Conservation (phyloP, 2,797 vertebrate species). For the Sebastes jordani region DNA sequence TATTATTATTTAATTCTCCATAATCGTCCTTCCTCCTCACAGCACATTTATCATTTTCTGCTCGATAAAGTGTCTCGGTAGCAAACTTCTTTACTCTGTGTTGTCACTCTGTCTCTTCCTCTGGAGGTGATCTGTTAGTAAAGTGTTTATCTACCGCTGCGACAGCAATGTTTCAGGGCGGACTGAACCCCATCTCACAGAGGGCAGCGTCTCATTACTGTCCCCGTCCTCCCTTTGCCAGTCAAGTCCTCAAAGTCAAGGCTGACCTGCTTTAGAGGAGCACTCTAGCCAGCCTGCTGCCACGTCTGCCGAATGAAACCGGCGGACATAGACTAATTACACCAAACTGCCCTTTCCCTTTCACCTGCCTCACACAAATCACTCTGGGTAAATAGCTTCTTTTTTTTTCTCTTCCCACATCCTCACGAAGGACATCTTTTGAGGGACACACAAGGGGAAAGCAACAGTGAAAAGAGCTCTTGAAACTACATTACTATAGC, state of each 20-base stretch:
- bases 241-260: conserved; percentile 55
- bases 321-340: conserved; percentile 63
- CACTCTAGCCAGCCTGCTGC: conserved; percentile 19
- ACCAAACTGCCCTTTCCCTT: conserved; percentile 51
- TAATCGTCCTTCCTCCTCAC: not conserved
- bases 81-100: not conserved
- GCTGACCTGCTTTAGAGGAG: conserved; percentile 47
- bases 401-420: not conserved
- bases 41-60: not conserved
- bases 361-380: conserved; percentile 56
- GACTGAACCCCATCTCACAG: conserved; percentile 41
- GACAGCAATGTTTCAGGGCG: conserved; percentile 1
- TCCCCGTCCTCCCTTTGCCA: not conserved
- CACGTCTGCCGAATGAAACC: conserved; percentile 27
- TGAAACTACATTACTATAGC: conserved; percentile 22
- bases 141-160: conserved; percentile 11
- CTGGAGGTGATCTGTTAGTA: conserved; percentile 8
- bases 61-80: not conserved
- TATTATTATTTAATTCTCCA: not conserved
- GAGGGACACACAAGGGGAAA: not conserved
- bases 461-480: conserved; percentile 32
- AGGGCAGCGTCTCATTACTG: conserved; percentile 48
- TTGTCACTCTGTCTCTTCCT: not conserved
- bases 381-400: conserved; percentile 43
- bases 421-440: conserved; percentile 38